Base-by-base conservation (phyloP, 2,113 vertebrate species). In the Glareola pratincola region DNA sequence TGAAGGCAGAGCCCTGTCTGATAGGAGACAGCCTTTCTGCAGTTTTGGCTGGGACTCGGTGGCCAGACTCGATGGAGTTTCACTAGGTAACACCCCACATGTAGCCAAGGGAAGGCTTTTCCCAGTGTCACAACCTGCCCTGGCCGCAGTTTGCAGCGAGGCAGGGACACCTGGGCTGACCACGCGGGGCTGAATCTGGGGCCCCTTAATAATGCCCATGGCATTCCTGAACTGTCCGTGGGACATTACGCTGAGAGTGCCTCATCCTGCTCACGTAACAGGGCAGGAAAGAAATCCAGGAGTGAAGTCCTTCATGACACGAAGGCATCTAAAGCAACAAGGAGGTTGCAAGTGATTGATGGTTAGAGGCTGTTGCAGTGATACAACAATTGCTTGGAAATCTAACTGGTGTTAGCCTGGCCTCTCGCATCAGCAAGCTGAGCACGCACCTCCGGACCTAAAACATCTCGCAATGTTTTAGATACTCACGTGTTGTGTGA, bases 401-500 rank as follows among this genome's bases (percentile, higher is more conserved):
- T 72, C 47, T 59, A 10, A 26, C 6, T 59, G 72, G 26, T 36
- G 24, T 29, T 54, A 92, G 39, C 63, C 54, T 84, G 64, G 24
- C 63, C n/a, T 83, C 59, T 57, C 36, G 30, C 22, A 76, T 45
- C 67, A 79, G 9, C 22, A 11, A 23, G 34, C 29, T 37, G 9
- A 71, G n/a, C 50, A 50, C 17, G 10, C 37, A 51, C 26, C 48
- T 84, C 81, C 56, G 34, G 30, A 60, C 32, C 0, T 6, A 79
- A n/a, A n/a, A n/a, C n/a, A n/a, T 47, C 59, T 60, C 27, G 26
- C 22, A 8, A 4, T 14, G 39, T 48, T 62, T 62, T 47, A 85
- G 69, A 23, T 63, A 98, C 98, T 99, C 97, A 99, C 99, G 43
- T 99, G 99, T 14, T 98, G 9, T 1, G 0, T 0, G 85, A 98